Percentiles rank a stretch among this genome's conserved stretches.
phyloP scores from a whole-genome alignment of 2,797 vertebrate species.

The Arrhamphus sclerolepis region DNA sequence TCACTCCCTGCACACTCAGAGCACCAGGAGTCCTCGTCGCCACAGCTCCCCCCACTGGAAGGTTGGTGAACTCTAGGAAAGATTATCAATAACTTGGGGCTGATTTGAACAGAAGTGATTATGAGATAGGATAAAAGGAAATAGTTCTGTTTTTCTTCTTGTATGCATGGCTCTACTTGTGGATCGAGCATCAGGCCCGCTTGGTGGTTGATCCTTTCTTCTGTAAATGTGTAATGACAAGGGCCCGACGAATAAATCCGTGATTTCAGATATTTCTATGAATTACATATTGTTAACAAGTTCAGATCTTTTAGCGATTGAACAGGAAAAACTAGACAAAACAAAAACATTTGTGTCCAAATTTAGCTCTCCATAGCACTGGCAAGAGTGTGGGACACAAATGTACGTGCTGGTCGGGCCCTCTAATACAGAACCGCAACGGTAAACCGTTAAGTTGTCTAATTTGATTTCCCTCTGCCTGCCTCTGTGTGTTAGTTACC shows the following conservation, averaged over 20 bases:
- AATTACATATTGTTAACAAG: background rate
- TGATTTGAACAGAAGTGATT: constrained; percentile 48
- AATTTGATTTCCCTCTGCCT: constrained; percentile 56
- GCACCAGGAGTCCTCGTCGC: constrained; percentile 77
- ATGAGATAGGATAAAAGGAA: constrained; percentile 50
- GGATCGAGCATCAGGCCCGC: constrained; percentile 53
- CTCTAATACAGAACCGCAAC: constrained; percentile 36
- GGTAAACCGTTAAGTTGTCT: constrained; percentile 40
- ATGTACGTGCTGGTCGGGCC: constrained; percentile 46
- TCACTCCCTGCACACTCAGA: constrained; percentile 79
- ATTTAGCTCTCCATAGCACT: constrained; percentile 9
- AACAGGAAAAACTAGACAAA: constrained; percentile 1
- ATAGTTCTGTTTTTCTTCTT: constrained; percentile 59
- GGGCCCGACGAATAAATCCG: constrained; percentile 45
- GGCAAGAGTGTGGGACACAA: constrained; percentile 27
- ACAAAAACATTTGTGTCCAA: constrained; percentile 41
- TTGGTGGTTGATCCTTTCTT: constrained; percentile 55
- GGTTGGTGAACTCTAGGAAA: constrained; percentile 81
- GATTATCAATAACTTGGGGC: constrained; percentile 59
- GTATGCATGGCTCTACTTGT: constrained; percentile 77
- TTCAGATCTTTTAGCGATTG: constrained; percentile 1
- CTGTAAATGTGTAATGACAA: constrained; percentile 51
- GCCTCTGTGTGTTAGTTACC: constrained; percentile 58
- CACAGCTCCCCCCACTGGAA: constrained; percentile 78
- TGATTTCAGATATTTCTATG: constrained; percentile 19